A percentile compares a stretch with the other conserved stretches of the same genome.
Conservation (phyloP, 2,113 vertebrate species). For the Oplegnathus fasciatus region DNA sequence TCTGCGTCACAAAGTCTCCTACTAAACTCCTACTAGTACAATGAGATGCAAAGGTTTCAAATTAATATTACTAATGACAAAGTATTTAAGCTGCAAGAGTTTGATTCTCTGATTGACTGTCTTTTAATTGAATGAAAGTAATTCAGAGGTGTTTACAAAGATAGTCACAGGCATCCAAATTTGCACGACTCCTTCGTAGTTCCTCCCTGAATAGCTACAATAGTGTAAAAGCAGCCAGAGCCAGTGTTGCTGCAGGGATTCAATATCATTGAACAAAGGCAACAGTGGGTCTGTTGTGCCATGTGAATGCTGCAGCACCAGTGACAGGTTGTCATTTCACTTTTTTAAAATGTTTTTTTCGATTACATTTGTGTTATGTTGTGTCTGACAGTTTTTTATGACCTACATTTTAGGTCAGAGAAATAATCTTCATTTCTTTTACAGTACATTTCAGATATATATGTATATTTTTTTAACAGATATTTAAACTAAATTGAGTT, state of each 20-base stretch:
- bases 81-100: slow-evolving; percentile 11
- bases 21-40: too few species aligned
- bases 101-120: too few species aligned
- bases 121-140: background rate
- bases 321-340: slow-evolving; percentile 75
- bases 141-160: slow-evolving; percentile 12
- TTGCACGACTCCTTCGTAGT: background rate
- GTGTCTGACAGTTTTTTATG: slow-evolving; percentile 65
- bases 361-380: slow-evolving; percentile 54
- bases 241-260: slow-evolving; percentile 23
- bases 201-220: background rate
- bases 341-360: slow-evolving; percentile 40
- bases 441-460: too few species aligned
- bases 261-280: slow-evolving; percentile 57
- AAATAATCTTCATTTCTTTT: slow-evolving; percentile 49
- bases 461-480: background rate
- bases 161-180: background rate
- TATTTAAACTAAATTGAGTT: background rate
- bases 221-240: slow-evolving; percentile 24
- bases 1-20: background rate
- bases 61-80: background rate
- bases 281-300: slow-evolving; percentile 62
- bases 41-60: background rate
- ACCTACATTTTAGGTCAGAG: slow-evolving; percentile 62
- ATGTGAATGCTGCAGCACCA: slow-evolving; percentile 56